These are phyloP conservation scores for Araneus ventricosus DNA, from an alignment of 1,140 invertebrate genomes.

Conservation along the genomic window DNA sequence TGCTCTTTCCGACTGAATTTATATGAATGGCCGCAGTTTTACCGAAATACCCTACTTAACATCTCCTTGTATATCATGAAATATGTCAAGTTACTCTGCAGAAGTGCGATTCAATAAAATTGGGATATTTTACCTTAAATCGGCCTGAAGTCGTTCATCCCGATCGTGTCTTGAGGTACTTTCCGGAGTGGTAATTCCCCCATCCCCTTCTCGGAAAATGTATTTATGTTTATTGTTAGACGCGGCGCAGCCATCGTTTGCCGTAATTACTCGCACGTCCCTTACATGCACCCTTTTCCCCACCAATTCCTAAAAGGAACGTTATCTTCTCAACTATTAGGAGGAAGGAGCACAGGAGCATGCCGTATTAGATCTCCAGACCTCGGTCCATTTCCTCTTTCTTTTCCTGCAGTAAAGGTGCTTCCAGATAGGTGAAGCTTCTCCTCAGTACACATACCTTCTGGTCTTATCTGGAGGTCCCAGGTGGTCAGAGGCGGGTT, in stretches of 20 bases:
- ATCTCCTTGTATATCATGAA: background rate
- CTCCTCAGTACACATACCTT: constrained; percentile 14
- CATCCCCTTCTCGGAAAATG: constrained; percentile 9
- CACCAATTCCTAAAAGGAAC: constrained; percentile 25
- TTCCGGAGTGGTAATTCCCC: background rate
- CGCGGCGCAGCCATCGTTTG: constrained; percentile 33
- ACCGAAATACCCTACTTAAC: no score
- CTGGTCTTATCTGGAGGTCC: constrained; percentile 61
- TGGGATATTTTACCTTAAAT: background rate
- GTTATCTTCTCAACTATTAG: constrained; percentile 52
- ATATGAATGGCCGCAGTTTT: no score
- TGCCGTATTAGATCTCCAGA: constrained; percentile 62
- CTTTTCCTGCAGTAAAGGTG: constrained; percentile 60
- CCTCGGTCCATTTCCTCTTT: constrained; percentile 63
- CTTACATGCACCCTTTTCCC: constrained; percentile 11
- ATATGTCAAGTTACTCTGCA: background rate
- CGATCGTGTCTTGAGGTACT: background rate
- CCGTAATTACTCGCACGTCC: constrained; percentile 35
- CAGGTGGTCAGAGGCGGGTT: constrained; percentile 63
- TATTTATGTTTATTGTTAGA: constrained; percentile 52
- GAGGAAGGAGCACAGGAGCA: constrained; percentile 6
- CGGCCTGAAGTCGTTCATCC: background rate
- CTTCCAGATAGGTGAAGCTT: constrained; percentile 61
- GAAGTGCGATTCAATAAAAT: background rate
- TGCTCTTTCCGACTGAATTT: no score